Evolutionary conservation across 37 sponge, comb jelly and placozoan genomes (phyloP), one percentile per base, ranked within the genome.

Genomic region (Beroe forskalii): DNA sequence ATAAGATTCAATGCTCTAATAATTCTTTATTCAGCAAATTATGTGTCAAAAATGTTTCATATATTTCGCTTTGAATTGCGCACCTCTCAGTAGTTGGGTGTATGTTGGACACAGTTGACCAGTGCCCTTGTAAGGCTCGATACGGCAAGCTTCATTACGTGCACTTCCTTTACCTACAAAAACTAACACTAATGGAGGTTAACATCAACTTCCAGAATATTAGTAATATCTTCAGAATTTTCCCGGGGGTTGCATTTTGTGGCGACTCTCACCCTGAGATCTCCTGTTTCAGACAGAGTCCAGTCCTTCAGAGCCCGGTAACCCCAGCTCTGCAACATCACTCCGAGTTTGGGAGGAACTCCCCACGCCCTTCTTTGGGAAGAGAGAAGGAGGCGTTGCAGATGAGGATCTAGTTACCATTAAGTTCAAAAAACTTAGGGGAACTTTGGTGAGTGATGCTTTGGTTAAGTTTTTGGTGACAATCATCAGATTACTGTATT

Each of bases 361-460:
- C 20, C 31, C 66, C 31, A 64, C 24, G 0, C 8, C 55, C 42
- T 12, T 24, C 86, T n/a, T 8, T 8, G 25, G 86, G 55, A 48
- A 48, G 55, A 48, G 55, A 48, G 55, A 12, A 48, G 55, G 55
- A 12, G 55, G 55, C 6, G 55, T 48, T 48, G 12, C 12, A 12
- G 40, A 36, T 32, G 86, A 80, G 23, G 86, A 80, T 42, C 8
- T 80, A n/a, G 86, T 80, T 27, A 80, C 86, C 23, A 80, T 80
- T 24, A 41, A 37, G 23, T 80, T 80, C 55, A 44, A 12, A 4
- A 80, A 80, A 42, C 8, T 37, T 43, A 43, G 12, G 0, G 55
- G 35, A 23, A 38, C 86, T 24, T 25, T 80, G 86, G 86, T 80
- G 55, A 41, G 55, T 1, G 22, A 48, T 48, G 55, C 55, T n/a